These are phyloP conservation scores for mouse (Mus musculus) DNA, from an alignment of 2,113 vertebrate genomes.

Conservation along the genomic window GRCm39 chr7:40193501-40194000, in stretches of 20 bases:
- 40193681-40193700: background rate
- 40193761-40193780: background rate
- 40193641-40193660: background rate
- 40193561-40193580: conserved; percentile 53
- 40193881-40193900: background rate
- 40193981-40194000: background rate
- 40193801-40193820: background rate
- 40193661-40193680: background rate
- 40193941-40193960: background rate
- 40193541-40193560: conserved; percentile 63
- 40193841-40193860: background rate
- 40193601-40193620: background rate
- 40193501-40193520: conserved; percentile 28
- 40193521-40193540: conserved; percentile 45
- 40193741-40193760: background rate
- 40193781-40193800: background rate
- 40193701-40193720: background rate
- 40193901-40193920: background rate
- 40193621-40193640: background rate
- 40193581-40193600: conserved; percentile 54
- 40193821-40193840: background rate
- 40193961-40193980: background rate
- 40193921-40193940: background rate
- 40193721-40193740: background rate
- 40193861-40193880: background rate